A percentile compares a stretch with the other conserved stretches of the same genome.
phyloP scores from a whole-genome alignment of 2,888 invertebrate genomes.

The Luffia ferchaultella region DNA sequence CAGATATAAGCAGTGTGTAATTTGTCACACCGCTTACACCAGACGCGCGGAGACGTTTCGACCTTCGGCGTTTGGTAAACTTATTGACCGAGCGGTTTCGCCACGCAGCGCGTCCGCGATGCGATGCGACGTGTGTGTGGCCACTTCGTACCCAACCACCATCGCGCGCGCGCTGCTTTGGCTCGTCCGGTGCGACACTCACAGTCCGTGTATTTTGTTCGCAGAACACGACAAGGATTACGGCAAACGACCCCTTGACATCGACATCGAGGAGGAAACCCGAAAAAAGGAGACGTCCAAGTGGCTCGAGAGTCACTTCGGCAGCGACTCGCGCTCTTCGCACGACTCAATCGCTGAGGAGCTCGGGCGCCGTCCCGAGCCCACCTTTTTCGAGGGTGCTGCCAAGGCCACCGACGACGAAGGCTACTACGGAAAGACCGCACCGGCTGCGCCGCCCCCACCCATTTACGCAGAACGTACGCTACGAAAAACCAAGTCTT shows the following conservation, averaged over 20 bases:
- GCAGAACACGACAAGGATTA: conserved; percentile 76
- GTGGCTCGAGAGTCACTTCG: conserved; percentile 92
- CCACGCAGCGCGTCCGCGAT: conserved; percentile 26
- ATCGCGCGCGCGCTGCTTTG: conserved; percentile 43
- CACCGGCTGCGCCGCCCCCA: conserved; percentile 46
- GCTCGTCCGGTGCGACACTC: conserved; percentile 28
- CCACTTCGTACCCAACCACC: conserved; percentile 32
- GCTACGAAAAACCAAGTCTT: conserved; percentile 61
- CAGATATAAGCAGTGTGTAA: conserved; percentile 26
- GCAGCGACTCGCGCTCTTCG: conserved; percentile 83
- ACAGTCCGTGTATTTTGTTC: conserved; percentile 54
- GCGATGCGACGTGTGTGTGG: conserved; percentile 21
- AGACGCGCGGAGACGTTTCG: conserved; percentile 27
- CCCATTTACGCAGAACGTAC: conserved; percentile 50
- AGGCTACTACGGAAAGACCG: conserved; percentile 51
- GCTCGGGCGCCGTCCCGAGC: conserved; percentile 68
- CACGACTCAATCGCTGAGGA: conserved; percentile 74
- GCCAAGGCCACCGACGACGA: conserved; percentile 57
- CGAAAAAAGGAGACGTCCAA: conserved; percentile 89
- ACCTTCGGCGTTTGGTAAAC: conserved; percentile 59
- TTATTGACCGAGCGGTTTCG: conserved; percentile 58
- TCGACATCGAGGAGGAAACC: conserved; percentile 89
- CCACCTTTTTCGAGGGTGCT: conserved; percentile 79
- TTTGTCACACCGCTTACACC: conserved; percentile 30
- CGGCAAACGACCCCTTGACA: conserved; percentile 82